Evolutionary conservation across 1,140 invertebrate genomes (phyloP), one percentile per base, ranked within the genome.

Genomic region (Caenorhabditis inopinata): DNA sequence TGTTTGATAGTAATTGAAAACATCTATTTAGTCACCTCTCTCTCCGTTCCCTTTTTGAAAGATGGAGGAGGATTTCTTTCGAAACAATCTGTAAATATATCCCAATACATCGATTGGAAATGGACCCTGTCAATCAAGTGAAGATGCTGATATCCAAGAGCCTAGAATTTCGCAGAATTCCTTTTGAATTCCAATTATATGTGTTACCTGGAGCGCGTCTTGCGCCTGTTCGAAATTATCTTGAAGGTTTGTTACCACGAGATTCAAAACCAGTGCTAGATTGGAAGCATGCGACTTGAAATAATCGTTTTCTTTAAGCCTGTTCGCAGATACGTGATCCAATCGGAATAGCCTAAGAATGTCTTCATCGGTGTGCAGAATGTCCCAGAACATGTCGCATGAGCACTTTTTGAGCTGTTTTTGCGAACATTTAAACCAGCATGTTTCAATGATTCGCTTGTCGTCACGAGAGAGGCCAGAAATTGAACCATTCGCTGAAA

Each of bases 21-120:
- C 11, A 23, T 9, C 0, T 32, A 32, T 32, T 32, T n/a, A n/a
- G n/a, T 29, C n/a, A 79, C 78, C 78, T 79, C 78, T 18, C 78
- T 12, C 21, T 79, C 78, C 5, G 62, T 38, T 29, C 51, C 42
- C 53, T 79, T 81, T 25, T 48, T 76, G 75, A 81, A 81, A 32
- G 80, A 46, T 2, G 74, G 45, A 35, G 80, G 80, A n/a, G 77
- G 80, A 46, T 81, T 76, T 21, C 62, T 58, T n/a, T 81, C 80
- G 27, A 81, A 81, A 77, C 80, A 81, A 35, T 81, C 80, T 1
- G 80, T 81, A 25, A 81, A 81, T 18, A 78, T 68, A 53, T 81
- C 80, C 80, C 80, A 81, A 32, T 81, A 81, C 25, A 81, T 76
- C 16, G 74, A 42, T 38, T 81, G 74, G 51, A 81, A 81, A n/a